These are phyloP conservation scores for Caenorhabditis sp. DNA, from an alignment of 2,888 invertebrate species.

Conservation along the genomic window DNA sequence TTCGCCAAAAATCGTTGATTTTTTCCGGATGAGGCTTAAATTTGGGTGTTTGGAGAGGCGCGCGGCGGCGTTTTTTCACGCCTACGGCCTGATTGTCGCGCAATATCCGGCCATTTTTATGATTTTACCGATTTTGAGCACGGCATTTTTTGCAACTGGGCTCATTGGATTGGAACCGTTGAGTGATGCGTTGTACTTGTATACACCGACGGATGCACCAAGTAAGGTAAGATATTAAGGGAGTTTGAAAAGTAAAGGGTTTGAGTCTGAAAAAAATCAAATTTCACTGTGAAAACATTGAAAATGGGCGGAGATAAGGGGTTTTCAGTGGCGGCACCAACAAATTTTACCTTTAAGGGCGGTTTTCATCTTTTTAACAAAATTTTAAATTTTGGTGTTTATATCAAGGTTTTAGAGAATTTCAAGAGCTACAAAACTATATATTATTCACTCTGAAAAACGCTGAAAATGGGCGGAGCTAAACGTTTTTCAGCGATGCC, in stretches of 20 bases:
- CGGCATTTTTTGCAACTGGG: conserved; percentile 48
- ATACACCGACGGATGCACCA: conserved; percentile 63
- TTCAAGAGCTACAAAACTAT: not conserved
- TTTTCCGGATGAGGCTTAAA: conserved; percentile 12
- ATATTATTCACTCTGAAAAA: too few relatives aligned
- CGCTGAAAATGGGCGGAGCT: not conserved
- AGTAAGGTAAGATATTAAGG: conserved; percentile 59
- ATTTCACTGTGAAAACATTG: too few relatives aligned
- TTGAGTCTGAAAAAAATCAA: too few relatives aligned
- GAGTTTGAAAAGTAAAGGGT: too few relatives aligned
- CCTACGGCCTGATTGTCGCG: conserved; percentile 56
- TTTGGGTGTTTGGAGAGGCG: conserved; percentile 61
- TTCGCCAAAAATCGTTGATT: conserved; percentile 2
- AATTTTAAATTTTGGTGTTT: too few relatives aligned
- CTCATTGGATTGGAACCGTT: conserved; percentile 50
- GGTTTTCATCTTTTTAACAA: too few relatives aligned
- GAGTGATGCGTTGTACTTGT: conserved; percentile 63
- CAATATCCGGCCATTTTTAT: conserved; percentile 56
- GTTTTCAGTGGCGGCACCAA: too few relatives aligned
- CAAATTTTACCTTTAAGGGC: too few relatives aligned
- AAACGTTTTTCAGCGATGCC: too few relatives aligned
- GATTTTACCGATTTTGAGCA: conserved; percentile 48
- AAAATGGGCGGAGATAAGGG: too few relatives aligned
- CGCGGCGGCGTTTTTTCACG: conserved; percentile 56
- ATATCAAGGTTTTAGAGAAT: too few relatives aligned